Conservation (phyloP, 2,888 invertebrate genomes). For the Endotricha flammealis region DNA sequence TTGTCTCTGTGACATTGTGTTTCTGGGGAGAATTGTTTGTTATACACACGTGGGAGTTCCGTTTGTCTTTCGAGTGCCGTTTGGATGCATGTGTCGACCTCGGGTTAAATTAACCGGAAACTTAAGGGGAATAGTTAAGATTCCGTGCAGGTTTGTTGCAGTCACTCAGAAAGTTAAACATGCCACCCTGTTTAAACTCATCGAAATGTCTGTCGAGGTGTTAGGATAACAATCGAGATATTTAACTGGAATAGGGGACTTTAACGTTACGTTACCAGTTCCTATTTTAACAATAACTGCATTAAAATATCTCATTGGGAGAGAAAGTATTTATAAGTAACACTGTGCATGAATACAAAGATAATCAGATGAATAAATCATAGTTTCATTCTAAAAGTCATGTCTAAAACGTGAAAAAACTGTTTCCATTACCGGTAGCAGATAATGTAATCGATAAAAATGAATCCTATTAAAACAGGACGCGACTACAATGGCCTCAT, state of each 20-base stretch:
- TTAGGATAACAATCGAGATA: conserved; percentile 10
- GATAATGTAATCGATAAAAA: conserved; percentile 55
- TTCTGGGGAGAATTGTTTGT: conserved; percentile 64
- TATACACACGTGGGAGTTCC: conserved; percentile 63
- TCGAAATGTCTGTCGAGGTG: conserved; percentile 5
- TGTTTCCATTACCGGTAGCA: conserved; percentile 40
- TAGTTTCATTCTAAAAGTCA: conserved; percentile 12
- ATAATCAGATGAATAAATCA: neutral
- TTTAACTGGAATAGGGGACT: conserved; percentile 1
- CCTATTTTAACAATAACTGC: neutral
- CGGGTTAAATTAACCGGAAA: conserved; percentile 74
- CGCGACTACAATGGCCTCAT: conserved; percentile 41
- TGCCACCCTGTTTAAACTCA: conserved; percentile 27
- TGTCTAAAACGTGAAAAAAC: conserved; percentile 20
- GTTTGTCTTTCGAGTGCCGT: conserved; percentile 37
- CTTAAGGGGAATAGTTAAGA: conserved; percentile 67
- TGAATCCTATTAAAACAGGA: conserved; percentile 52
- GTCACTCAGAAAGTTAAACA: conserved; percentile 49
- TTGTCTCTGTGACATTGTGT: conserved; percentile 63
- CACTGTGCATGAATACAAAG: neutral
- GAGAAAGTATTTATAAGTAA: neutral
- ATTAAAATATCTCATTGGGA: neutral
- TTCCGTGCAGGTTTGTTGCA: conserved; percentile 58
- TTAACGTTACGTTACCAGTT: neutral
- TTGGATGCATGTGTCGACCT: conserved; percentile 63